Conservation (phyloP, 2,113 vertebrate species). For the Amphiprion percula region DNA sequence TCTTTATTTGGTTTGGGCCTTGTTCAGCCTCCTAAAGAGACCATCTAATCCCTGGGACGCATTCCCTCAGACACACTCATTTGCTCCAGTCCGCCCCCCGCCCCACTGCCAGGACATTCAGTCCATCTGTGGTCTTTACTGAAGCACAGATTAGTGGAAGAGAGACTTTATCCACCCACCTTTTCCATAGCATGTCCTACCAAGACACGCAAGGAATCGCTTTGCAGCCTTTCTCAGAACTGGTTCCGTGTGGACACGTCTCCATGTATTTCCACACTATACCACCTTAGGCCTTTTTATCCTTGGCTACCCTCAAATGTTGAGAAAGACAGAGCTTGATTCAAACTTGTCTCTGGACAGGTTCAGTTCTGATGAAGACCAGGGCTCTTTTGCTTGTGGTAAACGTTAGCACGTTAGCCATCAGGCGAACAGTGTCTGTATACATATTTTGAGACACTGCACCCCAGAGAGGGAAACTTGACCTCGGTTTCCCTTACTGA, state of each 20-base stretch:
- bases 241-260: conserved; percentile 29
- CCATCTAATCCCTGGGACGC: conserved; percentile 46
- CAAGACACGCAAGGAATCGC: conserved; percentile 55
- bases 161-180: conserved; percentile 51
- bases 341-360: conserved; percentile 54
- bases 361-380: conserved; percentile 66
- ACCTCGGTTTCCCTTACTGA: conserved; percentile 62
- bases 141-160: conserved; percentile 45
- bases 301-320: conserved; percentile 48
- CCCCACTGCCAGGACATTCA: conserved; percentile 28
- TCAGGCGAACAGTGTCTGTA: conserved; percentile 45
- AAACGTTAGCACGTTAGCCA: conserved; percentile 68
- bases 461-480: conserved; percentile 64
- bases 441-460: conserved; percentile 63
- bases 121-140: conserved; percentile 48
- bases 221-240: conserved; percentile 46
- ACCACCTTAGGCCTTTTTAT: conserved; percentile 51
- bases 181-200: conserved; percentile 55
- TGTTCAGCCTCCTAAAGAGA: conserved; percentile 58
- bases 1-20: conserved; percentile 64
- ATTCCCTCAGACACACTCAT: conserved; percentile 49
- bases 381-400: conserved; percentile 50
- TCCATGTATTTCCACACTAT: conserved; percentile 44
- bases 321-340: conserved; percentile 51
- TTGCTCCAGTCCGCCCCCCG: conserved; percentile 2